Evolutionary conservation across 2,113 vertebrate species (phyloP), one percentile per base, ranked within the genome.

Genomic region (Penelope pileata): DNA sequence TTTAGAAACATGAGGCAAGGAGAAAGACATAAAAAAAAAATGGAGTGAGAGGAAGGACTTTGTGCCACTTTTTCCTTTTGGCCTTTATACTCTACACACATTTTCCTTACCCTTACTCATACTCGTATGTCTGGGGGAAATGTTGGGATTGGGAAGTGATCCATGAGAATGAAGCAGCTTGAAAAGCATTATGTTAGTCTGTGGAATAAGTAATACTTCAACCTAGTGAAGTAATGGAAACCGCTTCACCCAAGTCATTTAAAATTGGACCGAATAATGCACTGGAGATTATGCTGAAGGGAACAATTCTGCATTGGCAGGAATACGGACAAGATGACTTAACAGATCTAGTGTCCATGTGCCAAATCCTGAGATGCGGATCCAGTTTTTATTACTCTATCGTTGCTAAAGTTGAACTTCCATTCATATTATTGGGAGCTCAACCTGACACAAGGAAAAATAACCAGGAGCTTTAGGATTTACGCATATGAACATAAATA

Each of bases 141-240:
- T 84, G 91, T 83, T 90, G 90, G 90, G 95, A 91, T 94, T 97
- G 95, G 95, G 95, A 97, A 96, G 90, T 72, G 88, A 95, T 97
- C 96, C 95, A 94, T 94, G 90, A 94, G 86, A 96, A 95, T 96
- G 91, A 96, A 96, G 93, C 83, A 94, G 93, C 80, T 93, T 96
- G 88, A 96, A 96, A 97, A 93, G 88, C 90, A 94, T 96, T 95
- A 96, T 96, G 91, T 95, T 97, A 95, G 96, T 94, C 93, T 96
- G 90, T 97, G 96, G 95, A 97, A 96, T 95, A 96, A 96, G 94
- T 94, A 96, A 96, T 96, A 94, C 96, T 92, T 96, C 94, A 96
- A 96, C 70, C 74, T 91, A 94, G 75, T 97, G 95, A 97, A 96
- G 96, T 97, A 96, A 97, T 97, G 96, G 97, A 97, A 97, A 96